Base-by-base conservation (phyloP, 1,140 invertebrate species). In the Nixonia krombeini region DNA sequence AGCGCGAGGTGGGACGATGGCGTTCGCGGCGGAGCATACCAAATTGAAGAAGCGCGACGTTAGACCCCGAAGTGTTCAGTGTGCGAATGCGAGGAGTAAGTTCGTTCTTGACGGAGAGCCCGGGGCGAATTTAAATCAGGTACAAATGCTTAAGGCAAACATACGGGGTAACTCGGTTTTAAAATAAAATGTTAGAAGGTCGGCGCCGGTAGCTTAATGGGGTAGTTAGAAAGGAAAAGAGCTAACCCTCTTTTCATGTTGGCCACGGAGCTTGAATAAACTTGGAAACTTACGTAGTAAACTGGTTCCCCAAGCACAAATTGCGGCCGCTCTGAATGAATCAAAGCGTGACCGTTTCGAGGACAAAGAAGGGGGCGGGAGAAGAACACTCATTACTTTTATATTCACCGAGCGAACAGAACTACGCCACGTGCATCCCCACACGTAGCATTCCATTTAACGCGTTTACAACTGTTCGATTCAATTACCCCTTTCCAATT, bases 121-220 rank as follows among this genome's bases (percentile, higher is more conserved):
- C 64, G 66, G 64, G 66, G 56, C 74, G 70, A 79, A 76, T 78
- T 77, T 74, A 74, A 78, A 78, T 76, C 72, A 77, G 74, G 65
- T 55, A 71, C 75, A 78, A 78, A 77, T 73, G 77, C 69, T 70
- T 69, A 71, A 55, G 58, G 58, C 75, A 79, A 79, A 79, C 72
- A 78, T 59, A 61, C 62, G 37, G 45, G 29, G 45, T 47, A 71
- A 74, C 68, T 76, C 63, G 38, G 46, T 71, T 73, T 72, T 67
- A 53, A 75, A 74, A 78, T 78, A 76, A 77, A 76, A 66, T 63
- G 70, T 72, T 71, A 67, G 65, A 58, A 68, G 52, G 45, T 29
- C 50, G 56, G 49, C 57, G 55, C 52, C n/a, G 25, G 42, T 42
- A 47, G 13, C 25, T 33, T 50, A 70, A 61, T 69, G 62, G 42